phyloP scores from a whole-genome alignment of 2,797 vertebrate species.

The Cirrhinus molitorella region DNA sequence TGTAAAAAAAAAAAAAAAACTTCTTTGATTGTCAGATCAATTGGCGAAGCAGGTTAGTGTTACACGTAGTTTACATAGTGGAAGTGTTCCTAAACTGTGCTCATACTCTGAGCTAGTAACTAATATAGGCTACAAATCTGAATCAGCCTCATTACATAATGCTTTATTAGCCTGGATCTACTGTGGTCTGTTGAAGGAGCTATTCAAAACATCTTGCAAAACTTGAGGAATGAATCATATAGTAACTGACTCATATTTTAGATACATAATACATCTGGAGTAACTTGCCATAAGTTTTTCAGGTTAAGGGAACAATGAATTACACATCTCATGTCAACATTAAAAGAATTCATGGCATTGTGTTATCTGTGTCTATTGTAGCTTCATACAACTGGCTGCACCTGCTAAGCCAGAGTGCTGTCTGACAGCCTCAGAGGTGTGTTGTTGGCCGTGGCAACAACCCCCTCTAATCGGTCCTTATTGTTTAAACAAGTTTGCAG shows the following conservation, averaged over 20 bases:
- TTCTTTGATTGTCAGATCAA: background rate
- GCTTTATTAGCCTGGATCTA: background rate
- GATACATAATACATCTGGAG: background rate
- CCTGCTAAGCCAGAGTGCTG: slow-evolving; percentile 47
- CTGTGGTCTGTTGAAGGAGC: background rate
- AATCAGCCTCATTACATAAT: background rate
- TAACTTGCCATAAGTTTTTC: background rate
- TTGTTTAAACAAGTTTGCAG: slow-evolving; percentile 41
- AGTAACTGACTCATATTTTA: background rate
- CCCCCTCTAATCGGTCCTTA: slow-evolving; percentile 1
- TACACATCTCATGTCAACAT: background rate
- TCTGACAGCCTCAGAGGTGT: slow-evolving; percentile 35
- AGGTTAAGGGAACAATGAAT: background rate
- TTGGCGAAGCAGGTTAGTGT: background rate
- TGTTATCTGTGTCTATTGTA: slow-evolving; percentile 17
- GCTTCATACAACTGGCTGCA: slow-evolving; percentile 44
- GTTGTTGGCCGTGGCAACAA: slow-evolving; percentile 38
- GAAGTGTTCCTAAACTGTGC: background rate
- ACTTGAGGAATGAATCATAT: background rate
- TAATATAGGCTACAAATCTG: slow-evolving; percentile 3
- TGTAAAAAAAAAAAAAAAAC: background rate
- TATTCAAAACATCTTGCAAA: background rate
- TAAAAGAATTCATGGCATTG: background rate
- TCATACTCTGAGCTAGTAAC: background rate
- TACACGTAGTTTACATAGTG: background rate